Percentiles rank a stretch among this genome's conserved stretches.
These are phyloP conservation scores for Anas platyrhynchos DNA, from an alignment of 2,113 vertebrate species.

Conservation along the genomic window DNA sequence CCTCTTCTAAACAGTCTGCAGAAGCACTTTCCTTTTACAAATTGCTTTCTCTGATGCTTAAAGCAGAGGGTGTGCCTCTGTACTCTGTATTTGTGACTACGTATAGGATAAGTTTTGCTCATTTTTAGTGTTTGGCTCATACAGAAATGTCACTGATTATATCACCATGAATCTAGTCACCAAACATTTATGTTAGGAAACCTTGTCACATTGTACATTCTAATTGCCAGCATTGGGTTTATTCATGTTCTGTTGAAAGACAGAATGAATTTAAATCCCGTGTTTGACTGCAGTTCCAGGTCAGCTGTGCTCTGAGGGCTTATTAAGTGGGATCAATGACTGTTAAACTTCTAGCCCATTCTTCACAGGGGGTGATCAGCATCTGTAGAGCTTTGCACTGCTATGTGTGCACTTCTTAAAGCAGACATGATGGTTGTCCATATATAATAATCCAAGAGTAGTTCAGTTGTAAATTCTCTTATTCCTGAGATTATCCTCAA, in stretches of 20 bases:
- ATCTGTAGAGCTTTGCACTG: not conserved
- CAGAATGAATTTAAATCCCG: not conserved
- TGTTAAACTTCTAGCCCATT: not conserved
- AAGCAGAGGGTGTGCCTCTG: not conserved
- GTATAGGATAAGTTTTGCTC: not conserved
- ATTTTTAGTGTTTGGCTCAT: not conserved
- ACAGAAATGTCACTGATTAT: not conserved
- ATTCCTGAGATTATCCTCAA: not conserved
- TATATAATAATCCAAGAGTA: not conserved
- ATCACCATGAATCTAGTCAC: not conserved
- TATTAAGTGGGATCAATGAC: not conserved
- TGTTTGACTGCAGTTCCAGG: not conserved
- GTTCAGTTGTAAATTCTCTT: not conserved
- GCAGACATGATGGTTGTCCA: not conserved
- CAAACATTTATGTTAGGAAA: not conserved
- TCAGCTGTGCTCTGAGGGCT: not conserved
- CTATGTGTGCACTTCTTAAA: not conserved
- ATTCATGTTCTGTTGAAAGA: not conserved
- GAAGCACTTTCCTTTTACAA: not conserved
- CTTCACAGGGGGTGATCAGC: not conserved
- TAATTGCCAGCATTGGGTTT: not conserved
- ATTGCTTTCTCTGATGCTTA: not conserved
- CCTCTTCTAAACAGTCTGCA: not conserved
- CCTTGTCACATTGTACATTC: not conserved
- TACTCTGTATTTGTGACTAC: not conserved